Evolutionary conservation across 2,797 vertebrate species (phyloP), one percentile per base, ranked within the genome.

Genomic region (Microchirus variegatus): DNA sequence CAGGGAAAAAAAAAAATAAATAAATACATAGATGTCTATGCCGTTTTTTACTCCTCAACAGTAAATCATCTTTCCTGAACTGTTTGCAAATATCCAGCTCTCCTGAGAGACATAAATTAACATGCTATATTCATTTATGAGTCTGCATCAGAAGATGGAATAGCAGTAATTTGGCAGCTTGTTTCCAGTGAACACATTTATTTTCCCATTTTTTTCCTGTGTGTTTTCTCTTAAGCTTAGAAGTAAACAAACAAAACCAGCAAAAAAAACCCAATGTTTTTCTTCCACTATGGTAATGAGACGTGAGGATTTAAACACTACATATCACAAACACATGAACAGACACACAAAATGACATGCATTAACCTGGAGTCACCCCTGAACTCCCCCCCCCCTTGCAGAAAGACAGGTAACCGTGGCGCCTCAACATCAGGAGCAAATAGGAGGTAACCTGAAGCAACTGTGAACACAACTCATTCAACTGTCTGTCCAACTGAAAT

Each of bases 371-470:
- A 82, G 72, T 70, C 74, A 83, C 73, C 59, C 74, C 83, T 84
- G 70, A 85, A 76, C 63, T 67, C 49, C 56, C 56, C 26, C 45
- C 67, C 4, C 81, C 82, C 85, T 90, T 90, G 73, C 92, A 94
- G 93, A 87, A 89, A 91, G 84, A 79, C 91, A 90, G 87, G 70
- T 92, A 85, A 66, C 84, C 54, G 57, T 13, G 59, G 51, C 53
- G 47, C 73, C 70, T 77, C 89, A 64, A 76, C 89, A 7, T 80
- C 84, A 68, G 85, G 82, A 88, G 44, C 84, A 61, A 86, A 80
- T 78, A 91, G 82, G 91, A 94, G 93, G 93, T 94, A 94, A 91
- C 67, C 67, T 12, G 59, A 66, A 69, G 51, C 67, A 62, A 82
- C 63, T 62, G 76, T 73, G 81, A 86, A 88, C 79, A 87, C 66